phyloP scores from a whole-genome alignment of 2,797 vertebrate species.

The Dallia pectoralis region DNA sequence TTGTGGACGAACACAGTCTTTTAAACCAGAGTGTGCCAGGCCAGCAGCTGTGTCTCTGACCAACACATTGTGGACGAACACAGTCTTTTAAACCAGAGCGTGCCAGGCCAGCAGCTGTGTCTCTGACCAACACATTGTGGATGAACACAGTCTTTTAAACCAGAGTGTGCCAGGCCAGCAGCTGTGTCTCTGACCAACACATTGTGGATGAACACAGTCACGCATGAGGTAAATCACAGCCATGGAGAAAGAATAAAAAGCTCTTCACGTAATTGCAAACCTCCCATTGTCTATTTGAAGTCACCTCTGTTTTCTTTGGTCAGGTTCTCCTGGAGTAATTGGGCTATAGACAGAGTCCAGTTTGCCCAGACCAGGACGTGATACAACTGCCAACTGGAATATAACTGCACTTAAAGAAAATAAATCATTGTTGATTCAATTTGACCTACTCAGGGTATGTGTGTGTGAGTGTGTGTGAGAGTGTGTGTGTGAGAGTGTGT shows the following conservation, averaged over 20 bases:
- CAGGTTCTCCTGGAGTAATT: slow-evolving; percentile 44
- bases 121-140: too few species aligned
- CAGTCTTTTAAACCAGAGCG: too few species aligned
- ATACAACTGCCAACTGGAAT: slow-evolving; percentile 37
- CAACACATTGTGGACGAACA: too few species aligned
- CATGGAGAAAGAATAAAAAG: slow-evolving; percentile 13
- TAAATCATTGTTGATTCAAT: slow-evolving; percentile 5
- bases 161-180: too few species aligned
- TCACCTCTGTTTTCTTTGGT: slow-evolving; percentile 27
- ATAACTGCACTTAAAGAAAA: slow-evolving; percentile 20
- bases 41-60: too few species aligned
- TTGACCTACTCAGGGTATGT: slow-evolving; percentile 12
- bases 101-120: too few species aligned
- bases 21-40: too few species aligned
- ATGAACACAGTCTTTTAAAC: too few species aligned
- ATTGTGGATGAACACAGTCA: slow-evolving; percentile 15
- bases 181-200: slow-evolving; percentile 8
- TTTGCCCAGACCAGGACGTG: slow-evolving; percentile 41
- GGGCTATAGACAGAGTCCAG: slow-evolving; percentile 35
- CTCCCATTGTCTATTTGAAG: slow-evolving; percentile 36
- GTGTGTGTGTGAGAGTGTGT: slow-evolving; percentile 13
- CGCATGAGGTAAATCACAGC: background rate
- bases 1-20: too few species aligned
- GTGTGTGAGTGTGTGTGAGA: background rate
- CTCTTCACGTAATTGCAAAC: slow-evolving; percentile 28